phyloP scores from a whole-genome alignment of 1,140 invertebrate species.

The Magallana gigas region DNA sequence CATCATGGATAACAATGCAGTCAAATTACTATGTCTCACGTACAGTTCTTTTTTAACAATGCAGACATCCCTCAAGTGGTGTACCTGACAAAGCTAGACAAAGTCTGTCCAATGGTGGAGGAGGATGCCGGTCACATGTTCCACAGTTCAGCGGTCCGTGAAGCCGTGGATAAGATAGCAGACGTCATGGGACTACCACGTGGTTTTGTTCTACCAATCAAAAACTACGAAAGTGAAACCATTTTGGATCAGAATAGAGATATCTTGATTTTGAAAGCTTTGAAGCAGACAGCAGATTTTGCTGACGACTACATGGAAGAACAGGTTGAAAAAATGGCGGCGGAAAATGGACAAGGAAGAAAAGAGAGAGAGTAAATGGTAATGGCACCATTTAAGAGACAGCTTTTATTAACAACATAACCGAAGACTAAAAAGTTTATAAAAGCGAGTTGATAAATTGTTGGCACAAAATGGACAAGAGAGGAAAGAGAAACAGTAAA shows the following conservation, averaged over 20 bases:
- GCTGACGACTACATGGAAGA: conserved; percentile 58
- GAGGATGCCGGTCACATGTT: conserved; percentile 49
- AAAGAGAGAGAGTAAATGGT: neutral
- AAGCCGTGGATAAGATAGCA: conserved; percentile 52
- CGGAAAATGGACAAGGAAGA: neutral
- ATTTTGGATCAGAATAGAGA: conserved; percentile 54
- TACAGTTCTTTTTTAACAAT: neutral
- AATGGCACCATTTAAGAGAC: too few species aligned
- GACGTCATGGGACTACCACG: conserved; percentile 56
- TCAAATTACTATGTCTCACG: too few species aligned
- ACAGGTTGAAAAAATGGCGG: neutral
- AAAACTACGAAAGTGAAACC: conserved; percentile 61
- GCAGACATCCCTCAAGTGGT: conserved; percentile 52
- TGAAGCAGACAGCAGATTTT: conserved; percentile 55
- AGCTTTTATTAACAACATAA: too few species aligned
- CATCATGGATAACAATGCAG: too few species aligned
- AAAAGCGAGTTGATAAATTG: too few species aligned
- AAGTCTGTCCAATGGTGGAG: conserved; percentile 47
- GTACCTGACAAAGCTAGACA: conserved; percentile 54
- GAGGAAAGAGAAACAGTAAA: too few species aligned
- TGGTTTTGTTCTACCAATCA: conserved; percentile 55
- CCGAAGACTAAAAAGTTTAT: too few species aligned
- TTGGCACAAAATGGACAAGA: too few species aligned
- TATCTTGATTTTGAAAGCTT: conserved; percentile 44
- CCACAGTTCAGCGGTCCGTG: conserved; percentile 43